phyloP scores from a whole-genome alignment of 2,113 vertebrate species.

The Callipepla californica region DNA sequence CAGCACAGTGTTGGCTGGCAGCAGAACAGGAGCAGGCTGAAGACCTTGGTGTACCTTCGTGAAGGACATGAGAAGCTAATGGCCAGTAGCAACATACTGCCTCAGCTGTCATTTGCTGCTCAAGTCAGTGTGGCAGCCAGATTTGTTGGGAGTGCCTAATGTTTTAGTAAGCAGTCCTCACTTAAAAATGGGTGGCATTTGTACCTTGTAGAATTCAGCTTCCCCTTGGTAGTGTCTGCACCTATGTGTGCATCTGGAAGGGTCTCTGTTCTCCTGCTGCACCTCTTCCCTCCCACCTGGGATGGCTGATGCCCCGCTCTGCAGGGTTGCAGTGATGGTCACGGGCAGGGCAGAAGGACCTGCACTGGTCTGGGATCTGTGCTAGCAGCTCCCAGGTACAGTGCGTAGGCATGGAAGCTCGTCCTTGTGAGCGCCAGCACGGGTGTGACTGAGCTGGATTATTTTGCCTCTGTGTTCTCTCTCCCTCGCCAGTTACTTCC shows the following conservation, averaged over 20 bases:
- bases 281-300: not conserved
- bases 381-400: not conserved
- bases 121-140: accelerated
- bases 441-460: not conserved
- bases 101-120: not conserved
- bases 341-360: accelerated
- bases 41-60: accelerated
- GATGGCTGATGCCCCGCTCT: not conserved
- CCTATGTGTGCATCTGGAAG: not conserved
- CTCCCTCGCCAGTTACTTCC: not conserved
- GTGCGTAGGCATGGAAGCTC: accelerated
- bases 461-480: not conserved
- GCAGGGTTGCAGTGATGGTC: not conserved
- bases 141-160: not conserved
- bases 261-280: not conserved
- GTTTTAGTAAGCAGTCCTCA: not conserved
- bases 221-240: not conserved
- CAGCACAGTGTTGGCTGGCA: not conserved
- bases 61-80: not conserved
- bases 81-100: accelerated
- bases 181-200: not conserved
- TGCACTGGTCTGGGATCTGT: not conserved
- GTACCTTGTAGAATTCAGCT: not conserved
- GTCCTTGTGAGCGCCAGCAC: not conserved
- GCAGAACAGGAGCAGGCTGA: not conserved